phyloP scores from a whole-genome alignment of 2,888 invertebrate genomes.

The Tenthredo notha region DNA sequence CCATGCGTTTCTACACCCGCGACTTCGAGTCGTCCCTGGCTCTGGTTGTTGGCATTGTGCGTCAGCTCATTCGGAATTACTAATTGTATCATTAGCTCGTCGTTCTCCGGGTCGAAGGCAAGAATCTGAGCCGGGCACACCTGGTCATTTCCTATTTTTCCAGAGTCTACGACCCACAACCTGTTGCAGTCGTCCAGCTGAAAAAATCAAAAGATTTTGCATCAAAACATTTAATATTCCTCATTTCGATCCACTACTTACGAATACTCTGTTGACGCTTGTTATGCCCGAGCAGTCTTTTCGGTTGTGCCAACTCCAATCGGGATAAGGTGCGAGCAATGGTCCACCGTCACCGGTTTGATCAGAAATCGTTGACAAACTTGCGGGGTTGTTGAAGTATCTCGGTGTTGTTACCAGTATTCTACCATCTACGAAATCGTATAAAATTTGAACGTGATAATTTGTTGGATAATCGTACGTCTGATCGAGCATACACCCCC shows the following conservation, averaged over 20 bases:
- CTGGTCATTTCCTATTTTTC: conserved; percentile 81
- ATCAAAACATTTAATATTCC: neutral
- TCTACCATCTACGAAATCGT: conserved; percentile 59
- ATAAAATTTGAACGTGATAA: neutral
- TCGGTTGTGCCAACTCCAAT: conserved; percentile 83
- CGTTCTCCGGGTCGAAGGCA: conserved; percentile 84
- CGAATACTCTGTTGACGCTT: conserved; percentile 87
- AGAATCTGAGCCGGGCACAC: conserved; percentile 87
- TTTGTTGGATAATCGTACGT: neutral
- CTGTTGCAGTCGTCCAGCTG: conserved; percentile 86
- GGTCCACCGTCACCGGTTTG: conserved; percentile 74
- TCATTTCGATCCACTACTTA: conserved; percentile 76
- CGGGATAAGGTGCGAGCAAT: conserved; percentile 83
- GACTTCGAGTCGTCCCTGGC: conserved; percentile 63
- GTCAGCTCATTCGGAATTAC: conserved; percentile 62
- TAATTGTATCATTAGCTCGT: conserved; percentile 67
- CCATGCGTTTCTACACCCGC: conserved; percentile 62
- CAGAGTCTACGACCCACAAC: conserved; percentile 87
- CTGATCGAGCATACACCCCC: neutral
- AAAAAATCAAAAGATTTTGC: conserved; percentile 64
- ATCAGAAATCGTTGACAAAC: conserved; percentile 83
- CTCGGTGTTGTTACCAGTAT: conserved; percentile 86
- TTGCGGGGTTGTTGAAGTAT: conserved; percentile 83
- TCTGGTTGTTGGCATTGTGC: conserved; percentile 54
- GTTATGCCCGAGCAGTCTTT: conserved; percentile 84